phyloP scores from a whole-genome alignment of 2,113 vertebrate species.

The Nycticorax nycticorax region DNA sequence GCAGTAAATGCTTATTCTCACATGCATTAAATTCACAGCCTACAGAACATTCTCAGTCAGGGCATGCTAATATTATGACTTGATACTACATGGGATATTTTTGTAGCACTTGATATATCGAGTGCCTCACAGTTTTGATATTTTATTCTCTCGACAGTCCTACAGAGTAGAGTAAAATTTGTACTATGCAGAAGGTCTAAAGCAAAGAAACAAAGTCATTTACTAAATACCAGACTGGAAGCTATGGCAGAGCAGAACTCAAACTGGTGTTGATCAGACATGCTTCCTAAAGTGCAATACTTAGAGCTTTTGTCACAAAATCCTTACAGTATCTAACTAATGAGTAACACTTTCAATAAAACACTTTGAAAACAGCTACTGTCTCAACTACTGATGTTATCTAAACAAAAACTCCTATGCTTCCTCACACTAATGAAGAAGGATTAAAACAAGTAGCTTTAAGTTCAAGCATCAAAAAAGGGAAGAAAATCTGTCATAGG shows the following conservation, averaged over 20 bases:
- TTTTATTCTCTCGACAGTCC: not conserved
- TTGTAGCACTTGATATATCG: not conserved
- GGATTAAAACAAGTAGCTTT: not conserved
- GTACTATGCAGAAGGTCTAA: not conserved
- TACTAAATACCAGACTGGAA: not conserved
- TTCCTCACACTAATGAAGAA: not conserved
- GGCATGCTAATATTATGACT: constrained; percentile 22
- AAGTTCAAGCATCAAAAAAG: not conserved
- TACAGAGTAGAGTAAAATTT: not conserved
- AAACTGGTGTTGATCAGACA: not conserved
- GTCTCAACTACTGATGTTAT: not conserved
- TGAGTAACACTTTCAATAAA: not conserved
- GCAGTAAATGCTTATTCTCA: not conserved
- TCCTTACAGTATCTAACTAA: not conserved
- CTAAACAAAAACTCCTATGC: not conserved
- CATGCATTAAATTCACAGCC: constrained; percentile 21
- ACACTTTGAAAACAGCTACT: not conserved
- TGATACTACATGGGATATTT: constrained; percentile 55
- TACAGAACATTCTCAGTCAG: constrained; percentile 1
- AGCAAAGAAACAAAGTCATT: not conserved
- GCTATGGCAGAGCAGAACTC: not conserved
- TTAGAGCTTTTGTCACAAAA: not conserved
- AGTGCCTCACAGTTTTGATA: not conserved
- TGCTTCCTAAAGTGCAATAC: not conserved
- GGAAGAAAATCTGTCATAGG: not conserved